Base-by-base conservation (phyloP, 2,113 vertebrate species). In the Cyprinus carpio region DNA sequence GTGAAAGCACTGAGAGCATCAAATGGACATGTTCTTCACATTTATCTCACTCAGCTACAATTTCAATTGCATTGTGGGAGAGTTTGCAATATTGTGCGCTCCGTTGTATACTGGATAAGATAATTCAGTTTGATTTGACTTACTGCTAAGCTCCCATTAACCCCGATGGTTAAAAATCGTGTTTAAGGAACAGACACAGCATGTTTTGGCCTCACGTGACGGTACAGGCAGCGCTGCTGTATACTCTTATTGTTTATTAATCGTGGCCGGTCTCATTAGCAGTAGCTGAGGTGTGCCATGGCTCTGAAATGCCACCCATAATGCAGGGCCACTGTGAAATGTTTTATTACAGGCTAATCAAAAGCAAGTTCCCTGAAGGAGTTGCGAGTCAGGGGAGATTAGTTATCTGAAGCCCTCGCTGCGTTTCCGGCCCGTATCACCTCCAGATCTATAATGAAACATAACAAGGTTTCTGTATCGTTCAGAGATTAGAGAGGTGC, bases 301-400 rank as follows among this genome's bases (percentile, higher is more conserved):
- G 6, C 54, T 83, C 77, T 29, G 71, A 89, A 89, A 89, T 87
- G 88, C 84, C 86, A 89, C 82, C 85, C 86, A 87, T 77, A 37
- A 72, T 46, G 75, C 75, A 56, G 71, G 40, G 69, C 62, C 18
- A 18, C 81, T 86, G 86, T 89, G 88, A 89, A 87, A 86, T 83
- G 77, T 67, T 87, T 89, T 87, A 89, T 89, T 89, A 87, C 43
- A 74, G 74, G 79, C 60, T 78, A 82, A 87, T 87, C 86, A 86
- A 27, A 84, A 64, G 86, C 75, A 76, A 29, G 76, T 64, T 67
- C 72, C 79, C 76, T 34, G 76, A 84, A 86, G 87, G 76, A 84
- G 83, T 58, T 31, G 78, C 37, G 58, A 86, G 62, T 87, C 86
- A 87, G 72, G 72, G 60, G 81, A 65, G 86, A 84, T 87, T 85